Conservation (phyloP, 2,797 vertebrate genomes). For the Clamator glandarius region DNA sequence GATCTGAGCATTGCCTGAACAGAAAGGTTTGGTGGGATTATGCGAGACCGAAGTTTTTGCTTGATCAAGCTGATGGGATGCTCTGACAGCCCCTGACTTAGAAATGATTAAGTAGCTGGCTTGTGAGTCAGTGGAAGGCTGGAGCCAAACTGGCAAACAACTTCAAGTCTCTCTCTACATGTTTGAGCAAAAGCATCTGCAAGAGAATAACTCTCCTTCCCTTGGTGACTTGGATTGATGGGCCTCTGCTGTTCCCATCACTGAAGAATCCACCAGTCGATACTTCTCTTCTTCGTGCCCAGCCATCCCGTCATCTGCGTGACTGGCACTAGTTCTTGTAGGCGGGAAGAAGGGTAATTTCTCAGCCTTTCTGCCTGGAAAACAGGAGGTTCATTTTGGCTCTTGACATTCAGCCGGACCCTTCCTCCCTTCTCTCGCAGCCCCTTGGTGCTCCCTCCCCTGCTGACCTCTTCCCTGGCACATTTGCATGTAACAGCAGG, state of each 20-base stretch:
- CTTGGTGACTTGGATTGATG: constrained; percentile 2
- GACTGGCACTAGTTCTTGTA: not conserved
- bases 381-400: not conserved
- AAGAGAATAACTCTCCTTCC: not conserved
- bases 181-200: rapidly evolving
- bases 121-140: not conserved
- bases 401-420: not conserved
- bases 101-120: not conserved
- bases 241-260: not conserved
- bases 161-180: not conserved
- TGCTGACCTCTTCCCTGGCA: not conserved
- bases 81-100: not conserved
- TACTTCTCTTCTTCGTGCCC: not conserved
- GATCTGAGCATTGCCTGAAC: not conserved
- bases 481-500: not conserved
- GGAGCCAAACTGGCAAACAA: constrained; percentile 5
- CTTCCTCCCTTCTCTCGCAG: not conserved
- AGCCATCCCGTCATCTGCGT: not conserved
- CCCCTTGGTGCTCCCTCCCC: not conserved
- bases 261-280: not conserved
- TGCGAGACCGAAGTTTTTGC: not conserved
- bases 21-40: not conserved
- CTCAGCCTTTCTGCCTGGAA: constrained; percentile 15
- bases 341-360: not conserved
- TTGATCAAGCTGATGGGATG: not conserved